These are phyloP conservation scores for Acrocephalus arundinaceus DNA, from an alignment of 2,113 vertebrate genomes.

Conservation along the genomic window DNA sequence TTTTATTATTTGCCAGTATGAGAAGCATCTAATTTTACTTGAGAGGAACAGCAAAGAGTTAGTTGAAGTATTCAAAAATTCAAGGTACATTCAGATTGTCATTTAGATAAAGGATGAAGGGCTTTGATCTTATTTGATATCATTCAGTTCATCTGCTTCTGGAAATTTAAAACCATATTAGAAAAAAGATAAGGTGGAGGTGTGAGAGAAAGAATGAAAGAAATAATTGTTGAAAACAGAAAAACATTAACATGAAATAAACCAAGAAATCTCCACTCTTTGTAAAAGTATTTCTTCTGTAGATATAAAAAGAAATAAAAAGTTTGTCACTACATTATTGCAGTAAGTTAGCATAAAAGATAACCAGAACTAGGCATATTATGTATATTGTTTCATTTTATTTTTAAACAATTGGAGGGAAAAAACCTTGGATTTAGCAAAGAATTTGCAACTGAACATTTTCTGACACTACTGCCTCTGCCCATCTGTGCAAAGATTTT, in stretches of 20 bases:
- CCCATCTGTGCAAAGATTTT: slow-evolving; percentile 63
- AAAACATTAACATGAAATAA: not conserved
- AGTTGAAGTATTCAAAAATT: not conserved
- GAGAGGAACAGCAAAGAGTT: not conserved
- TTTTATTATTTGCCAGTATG: not conserved
- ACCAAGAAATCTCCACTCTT: not conserved
- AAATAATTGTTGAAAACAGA: not conserved
- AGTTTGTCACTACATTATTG: not conserved
- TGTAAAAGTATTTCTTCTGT: not conserved
- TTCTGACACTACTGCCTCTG: slow-evolving; percentile 62
- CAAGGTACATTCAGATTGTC: not conserved
- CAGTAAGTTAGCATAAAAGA: not conserved
- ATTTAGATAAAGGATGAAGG: not conserved
- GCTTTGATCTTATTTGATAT: not conserved
- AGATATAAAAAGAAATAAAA: not conserved
- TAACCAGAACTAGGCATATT: not conserved
- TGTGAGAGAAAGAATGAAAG: not conserved
- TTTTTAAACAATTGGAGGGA: slow-evolving; percentile 61
- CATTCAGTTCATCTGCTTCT: not conserved
- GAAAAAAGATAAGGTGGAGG: not conserved
- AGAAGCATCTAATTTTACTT: not conserved
- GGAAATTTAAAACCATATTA: not conserved
- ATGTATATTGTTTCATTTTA: slow-evolving; percentile 54
- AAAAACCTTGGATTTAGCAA: slow-evolving; percentile 38
- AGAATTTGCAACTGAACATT: slow-evolving; percentile 58